Conservation (phyloP, 2,113 vertebrate species). For the Xiphophorus couchianus region DNA sequence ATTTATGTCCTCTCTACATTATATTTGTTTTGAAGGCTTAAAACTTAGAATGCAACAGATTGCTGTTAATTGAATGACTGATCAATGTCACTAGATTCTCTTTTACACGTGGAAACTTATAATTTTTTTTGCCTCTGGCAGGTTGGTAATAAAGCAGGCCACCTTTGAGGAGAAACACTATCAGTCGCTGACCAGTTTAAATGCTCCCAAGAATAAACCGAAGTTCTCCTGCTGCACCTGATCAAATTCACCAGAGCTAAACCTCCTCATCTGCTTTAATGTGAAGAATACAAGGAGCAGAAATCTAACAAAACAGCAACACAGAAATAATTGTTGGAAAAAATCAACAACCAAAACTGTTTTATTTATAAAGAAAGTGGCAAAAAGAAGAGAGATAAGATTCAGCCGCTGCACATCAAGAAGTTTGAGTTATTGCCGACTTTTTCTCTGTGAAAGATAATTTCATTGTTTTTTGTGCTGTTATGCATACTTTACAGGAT, state of each 20-base stretch:
- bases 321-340: conserved; percentile 20
- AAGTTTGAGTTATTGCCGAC: conserved; percentile 7
- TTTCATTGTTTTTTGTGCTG: not conserved
- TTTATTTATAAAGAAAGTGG: conserved; percentile 1
- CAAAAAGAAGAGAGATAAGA: not conserved
- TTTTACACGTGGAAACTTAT: not conserved
- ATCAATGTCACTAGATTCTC: not conserved
- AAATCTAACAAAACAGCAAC: conserved; percentile 21
- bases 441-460: conserved; percentile 4
- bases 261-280: not conserved
- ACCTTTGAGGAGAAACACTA: conserved; percentile 69
- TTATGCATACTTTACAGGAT: not conserved
- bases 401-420: not conserved
- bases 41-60: not conserved
- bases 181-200: conserved; percentile 82
- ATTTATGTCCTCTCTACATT: not conserved
- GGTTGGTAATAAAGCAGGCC: conserved; percentile 87
- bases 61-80: not conserved
- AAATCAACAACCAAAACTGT: not conserved
- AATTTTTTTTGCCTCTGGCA: conserved; percentile 49
- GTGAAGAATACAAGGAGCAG: conserved; percentile 17
- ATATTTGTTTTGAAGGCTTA: too few relatives aligned
- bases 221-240: conserved; percentile 86
- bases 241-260: conserved; percentile 25
- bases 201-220: conserved; percentile 78